phyloP scores from a whole-genome alignment of 1,140 invertebrate genomes.

The Helicoverpa armigera region DNA sequence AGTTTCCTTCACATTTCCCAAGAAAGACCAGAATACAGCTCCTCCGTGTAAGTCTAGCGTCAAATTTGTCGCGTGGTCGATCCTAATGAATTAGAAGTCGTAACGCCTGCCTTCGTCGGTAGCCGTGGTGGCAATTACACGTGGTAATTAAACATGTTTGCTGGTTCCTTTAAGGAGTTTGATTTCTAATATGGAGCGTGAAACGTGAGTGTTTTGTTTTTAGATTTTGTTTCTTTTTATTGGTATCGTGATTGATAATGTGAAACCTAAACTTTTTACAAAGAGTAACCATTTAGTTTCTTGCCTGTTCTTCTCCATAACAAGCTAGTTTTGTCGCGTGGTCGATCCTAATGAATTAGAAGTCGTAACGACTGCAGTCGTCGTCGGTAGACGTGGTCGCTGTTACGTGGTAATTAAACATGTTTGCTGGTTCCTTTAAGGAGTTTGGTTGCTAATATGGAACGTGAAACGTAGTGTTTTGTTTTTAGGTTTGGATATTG shows the following conservation, averaged over 20 bases:
- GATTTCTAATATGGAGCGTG: neutral
- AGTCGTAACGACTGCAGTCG: constrained; percentile 36
- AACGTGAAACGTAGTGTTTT: neutral
- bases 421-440: constrained; percentile 31
- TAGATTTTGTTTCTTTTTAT: neutral
- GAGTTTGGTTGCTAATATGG: constrained; percentile 3
- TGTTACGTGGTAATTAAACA: constrained; percentile 63
- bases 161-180: constrained; percentile 31
- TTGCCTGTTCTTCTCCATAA: no score
- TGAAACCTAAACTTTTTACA: no score
- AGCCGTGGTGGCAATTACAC: constrained; percentile 57
- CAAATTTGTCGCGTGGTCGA: constrained; percentile 67
- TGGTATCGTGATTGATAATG: no score
- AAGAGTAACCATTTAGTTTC: no score
- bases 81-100: constrained; percentile 65
- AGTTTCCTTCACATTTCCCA: constrained; percentile 26
- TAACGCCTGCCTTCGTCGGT: constrained; percentile 38
- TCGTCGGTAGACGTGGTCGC: constrained; percentile 49
- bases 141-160: constrained; percentile 58
- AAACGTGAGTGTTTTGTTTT: neutral
- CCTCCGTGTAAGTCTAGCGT: constrained; percentile 36
- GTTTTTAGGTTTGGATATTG: neutral
- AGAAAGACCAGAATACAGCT: constrained; percentile 15
- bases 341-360: constrained; percentile 68
- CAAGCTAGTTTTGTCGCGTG: constrained; percentile 68